A percentile compares a stretch with the other conserved stretches of the same genome.
Evolutionary conservation across 2,113 vertebrate genomes (phyloP).

Genomic region (Heterochromis multidens): DNA sequence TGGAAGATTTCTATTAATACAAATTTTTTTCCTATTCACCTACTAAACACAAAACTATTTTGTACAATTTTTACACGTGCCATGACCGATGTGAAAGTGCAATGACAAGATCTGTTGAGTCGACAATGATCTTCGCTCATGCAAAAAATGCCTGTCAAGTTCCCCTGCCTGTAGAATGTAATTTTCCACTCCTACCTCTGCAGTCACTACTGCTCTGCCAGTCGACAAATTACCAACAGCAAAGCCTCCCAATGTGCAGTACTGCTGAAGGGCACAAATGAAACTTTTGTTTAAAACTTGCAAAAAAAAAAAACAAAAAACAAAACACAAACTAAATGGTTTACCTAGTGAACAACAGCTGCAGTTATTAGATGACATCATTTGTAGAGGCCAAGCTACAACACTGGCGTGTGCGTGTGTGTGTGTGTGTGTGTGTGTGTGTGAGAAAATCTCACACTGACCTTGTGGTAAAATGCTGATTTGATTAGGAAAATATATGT

Average conservation of each 20-base stretch:
- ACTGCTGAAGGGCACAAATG: conserved; percentile 34
- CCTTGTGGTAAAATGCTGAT: background rate
- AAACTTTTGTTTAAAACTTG: conserved; percentile 43
- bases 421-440: background rate
- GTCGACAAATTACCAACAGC: conserved; percentile 51
- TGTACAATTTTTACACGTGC: background rate
- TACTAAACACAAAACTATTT: background rate
- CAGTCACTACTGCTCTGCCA: conserved; percentile 47
- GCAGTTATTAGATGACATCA: conserved; percentile 60
- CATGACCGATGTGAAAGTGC: background rate
- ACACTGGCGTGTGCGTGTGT: background rate
- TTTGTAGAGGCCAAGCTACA: conserved; percentile 26
- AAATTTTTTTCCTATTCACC: background rate
- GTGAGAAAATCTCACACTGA: background rate
- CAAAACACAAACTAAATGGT: background rate
- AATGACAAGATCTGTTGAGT: background rate
- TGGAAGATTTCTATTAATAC: background rate
- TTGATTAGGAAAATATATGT: background rate
- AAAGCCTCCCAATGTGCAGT: conserved; percentile 24
- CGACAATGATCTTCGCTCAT: conserved; percentile 17
- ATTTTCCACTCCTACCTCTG: conserved; percentile 44
- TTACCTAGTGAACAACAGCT: conserved; percentile 53
- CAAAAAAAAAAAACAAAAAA: background rate
- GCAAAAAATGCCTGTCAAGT: conserved; percentile 14
- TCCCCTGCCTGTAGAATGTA: conserved; percentile 33